Conservation (phyloP, 2,888 invertebrate species). For the Charanyca ferruginea region DNA sequence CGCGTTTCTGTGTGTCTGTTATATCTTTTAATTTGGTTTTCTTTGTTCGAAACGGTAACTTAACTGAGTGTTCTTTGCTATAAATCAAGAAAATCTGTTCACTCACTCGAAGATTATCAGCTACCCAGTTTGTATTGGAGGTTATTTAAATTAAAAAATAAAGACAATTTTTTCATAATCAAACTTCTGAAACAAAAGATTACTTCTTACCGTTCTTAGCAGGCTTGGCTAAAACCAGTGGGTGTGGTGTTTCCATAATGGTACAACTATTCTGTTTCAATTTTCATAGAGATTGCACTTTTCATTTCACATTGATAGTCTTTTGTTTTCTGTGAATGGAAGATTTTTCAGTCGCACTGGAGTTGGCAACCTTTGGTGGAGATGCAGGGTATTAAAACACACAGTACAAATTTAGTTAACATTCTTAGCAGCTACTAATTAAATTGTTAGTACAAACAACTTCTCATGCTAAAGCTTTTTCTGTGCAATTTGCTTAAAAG, state of each 20-base stretch:
- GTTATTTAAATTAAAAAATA: too few relatives aligned
- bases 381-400: slow-evolving; percentile 18
- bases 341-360: slow-evolving; percentile 14
- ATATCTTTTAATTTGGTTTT: too few relatives aligned
- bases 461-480: slow-evolving; percentile 44
- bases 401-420: slow-evolving; percentile 6
- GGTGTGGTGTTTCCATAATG: slow-evolving; percentile 45
- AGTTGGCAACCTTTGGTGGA: slow-evolving; percentile 11
- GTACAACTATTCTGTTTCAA: slow-evolving; percentile 9
- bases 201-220: slow-evolving; percentile 47
- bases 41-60: too few relatives aligned
- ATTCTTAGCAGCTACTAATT: neutral
- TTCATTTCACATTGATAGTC: slow-evolving; percentile 18
- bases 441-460: slow-evolving; percentile 44
- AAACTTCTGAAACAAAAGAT: neutral
- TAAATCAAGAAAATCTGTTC: too few relatives aligned
- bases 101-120: too few relatives aligned
- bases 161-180: too few relatives aligned
- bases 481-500: slow-evolving; percentile 20
- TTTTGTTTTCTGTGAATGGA: neutral
- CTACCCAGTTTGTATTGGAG: too few relatives aligned
- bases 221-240: slow-evolving; percentile 42
- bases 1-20: too few relatives aligned
- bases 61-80: too few relatives aligned
- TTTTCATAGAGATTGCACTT: slow-evolving; percentile 17